These are phyloP conservation scores for Anadara kagoshimensis DNA, from an alignment of 1,140 invertebrate genomes.

Conservation along the genomic window DNA sequence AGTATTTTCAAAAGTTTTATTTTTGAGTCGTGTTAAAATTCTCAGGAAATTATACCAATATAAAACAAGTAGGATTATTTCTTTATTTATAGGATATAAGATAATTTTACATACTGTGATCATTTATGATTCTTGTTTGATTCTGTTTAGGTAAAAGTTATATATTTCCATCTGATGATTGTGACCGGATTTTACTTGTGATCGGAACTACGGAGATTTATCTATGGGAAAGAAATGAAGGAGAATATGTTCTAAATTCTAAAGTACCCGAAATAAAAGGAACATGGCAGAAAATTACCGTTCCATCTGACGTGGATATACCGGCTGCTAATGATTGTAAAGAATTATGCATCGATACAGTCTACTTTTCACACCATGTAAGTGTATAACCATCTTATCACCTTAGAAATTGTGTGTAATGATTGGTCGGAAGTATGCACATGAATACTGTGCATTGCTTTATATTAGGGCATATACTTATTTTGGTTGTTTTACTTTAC, in stretches of 20 bases:
- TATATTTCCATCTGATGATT: constrained; percentile 62
- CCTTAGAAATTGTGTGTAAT: no score
- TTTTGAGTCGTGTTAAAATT: no score
- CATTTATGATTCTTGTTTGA: background rate
- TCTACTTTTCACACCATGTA: constrained; percentile 64
- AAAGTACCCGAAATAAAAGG: constrained; percentile 56
- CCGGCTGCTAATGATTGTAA: constrained; percentile 44
- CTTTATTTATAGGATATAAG: no score
- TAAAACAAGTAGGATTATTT: no score
- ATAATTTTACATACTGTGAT: no score
- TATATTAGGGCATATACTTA: no score
- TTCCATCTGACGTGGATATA: constrained; percentile 53
- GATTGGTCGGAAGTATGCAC: no score
- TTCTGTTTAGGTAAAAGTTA: constrained; percentile 46
- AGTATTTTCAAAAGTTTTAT: no score
- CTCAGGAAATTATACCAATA: no score
- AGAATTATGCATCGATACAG: constrained; percentile 55
- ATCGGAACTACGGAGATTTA: constrained; percentile 51
- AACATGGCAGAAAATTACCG: constrained; percentile 58
- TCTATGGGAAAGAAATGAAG: constrained; percentile 63
- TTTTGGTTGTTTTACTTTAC: no score
- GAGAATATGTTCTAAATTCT: constrained; percentile 45
- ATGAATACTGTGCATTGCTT: no score
- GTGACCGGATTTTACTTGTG: constrained; percentile 59
- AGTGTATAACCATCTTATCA: background rate